Evolutionary conservation across 2,797 vertebrate genomes (phyloP).

Genomic region (Pangasius djambal): DNA sequence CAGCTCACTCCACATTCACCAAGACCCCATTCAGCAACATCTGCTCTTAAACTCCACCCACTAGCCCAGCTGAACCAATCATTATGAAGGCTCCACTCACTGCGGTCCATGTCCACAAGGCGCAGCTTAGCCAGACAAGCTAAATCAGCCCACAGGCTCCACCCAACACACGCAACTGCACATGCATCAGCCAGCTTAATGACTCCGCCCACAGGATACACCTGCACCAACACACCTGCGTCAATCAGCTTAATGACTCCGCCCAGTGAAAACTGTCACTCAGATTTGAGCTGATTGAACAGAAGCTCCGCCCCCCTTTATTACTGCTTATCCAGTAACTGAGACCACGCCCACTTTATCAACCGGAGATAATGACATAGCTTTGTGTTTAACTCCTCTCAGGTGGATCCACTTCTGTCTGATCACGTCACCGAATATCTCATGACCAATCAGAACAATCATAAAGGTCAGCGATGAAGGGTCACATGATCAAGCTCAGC

Average conservation of each 20-base stretch:
- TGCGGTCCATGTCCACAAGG: not conserved
- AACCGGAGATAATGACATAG: not conserved
- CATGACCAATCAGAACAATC: not conserved
- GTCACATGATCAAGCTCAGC: not conserved
- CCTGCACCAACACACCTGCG: not conserved
- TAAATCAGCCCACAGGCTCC: not conserved
- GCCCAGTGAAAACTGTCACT: conserved; percentile 11
- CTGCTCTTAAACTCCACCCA: conserved; percentile 19
- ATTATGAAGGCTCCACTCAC: not conserved
- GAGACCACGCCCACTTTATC: not conserved
- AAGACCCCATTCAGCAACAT: not conserved
- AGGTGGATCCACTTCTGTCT: not conserved
- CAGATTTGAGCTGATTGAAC: not conserved
- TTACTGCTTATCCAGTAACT: not conserved
- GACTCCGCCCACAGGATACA: conserved; percentile 1
- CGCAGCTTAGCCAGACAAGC: not conserved
- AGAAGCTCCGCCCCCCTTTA: not conserved
- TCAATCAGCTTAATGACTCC: not conserved
- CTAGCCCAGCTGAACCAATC: not conserved
- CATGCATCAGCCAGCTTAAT: not conserved
- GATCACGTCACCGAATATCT: not conserved
- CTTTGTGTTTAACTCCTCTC: not conserved
- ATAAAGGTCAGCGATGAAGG: not conserved
- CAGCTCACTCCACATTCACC: not conserved
- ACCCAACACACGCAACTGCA: not conserved